phyloP scores from a whole-genome alignment of 2,113 vertebrate species.

The Limnothrissa miodon region DNA sequence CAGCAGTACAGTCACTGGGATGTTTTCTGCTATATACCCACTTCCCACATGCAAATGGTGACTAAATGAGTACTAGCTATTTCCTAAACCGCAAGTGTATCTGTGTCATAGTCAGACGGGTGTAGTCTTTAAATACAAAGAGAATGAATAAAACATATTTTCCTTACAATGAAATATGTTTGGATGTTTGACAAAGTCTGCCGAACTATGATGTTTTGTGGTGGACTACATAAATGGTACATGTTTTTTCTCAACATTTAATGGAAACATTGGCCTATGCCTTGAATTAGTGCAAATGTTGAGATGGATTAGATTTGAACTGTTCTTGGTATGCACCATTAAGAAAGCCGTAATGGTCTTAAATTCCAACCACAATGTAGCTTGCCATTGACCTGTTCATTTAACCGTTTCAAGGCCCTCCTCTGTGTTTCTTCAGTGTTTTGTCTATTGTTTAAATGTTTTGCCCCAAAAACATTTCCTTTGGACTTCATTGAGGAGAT shows the following conservation, averaged over 20 bases:
- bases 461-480: not conserved
- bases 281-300: not conserved
- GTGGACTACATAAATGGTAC: slow-evolving; percentile 39
- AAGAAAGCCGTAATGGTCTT: slow-evolving; percentile 17
- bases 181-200: slow-evolving; percentile 4
- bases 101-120: slow-evolving; percentile 39
- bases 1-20: slow-evolving; percentile 39
- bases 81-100: slow-evolving; percentile 23
- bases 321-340: slow-evolving; percentile 30
- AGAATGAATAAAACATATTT: slow-evolving; percentile 61
- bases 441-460: not conserved
- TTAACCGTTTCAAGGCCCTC: not conserved
- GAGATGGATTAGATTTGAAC: slow-evolving; percentile 30
- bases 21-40: slow-evolving; percentile 41
- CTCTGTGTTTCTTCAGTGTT: not conserved
- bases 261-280: not conserved
- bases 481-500: not conserved
- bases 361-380: slow-evolving; percentile 9
- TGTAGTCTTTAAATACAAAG: slow-evolving; percentile 38
- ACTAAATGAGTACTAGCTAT: slow-evolving; percentile 38
- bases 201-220: slow-evolving; percentile 12
- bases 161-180: slow-evolving; percentile 26
- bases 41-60: slow-evolving; percentile 10
- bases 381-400: not conserved
- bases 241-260: slow-evolving; percentile 18